These are phyloP conservation scores for Triplophysa yarkandensis DNA, from an alignment of 2,797 vertebrate genomes.

Conservation along the genomic window DNA sequence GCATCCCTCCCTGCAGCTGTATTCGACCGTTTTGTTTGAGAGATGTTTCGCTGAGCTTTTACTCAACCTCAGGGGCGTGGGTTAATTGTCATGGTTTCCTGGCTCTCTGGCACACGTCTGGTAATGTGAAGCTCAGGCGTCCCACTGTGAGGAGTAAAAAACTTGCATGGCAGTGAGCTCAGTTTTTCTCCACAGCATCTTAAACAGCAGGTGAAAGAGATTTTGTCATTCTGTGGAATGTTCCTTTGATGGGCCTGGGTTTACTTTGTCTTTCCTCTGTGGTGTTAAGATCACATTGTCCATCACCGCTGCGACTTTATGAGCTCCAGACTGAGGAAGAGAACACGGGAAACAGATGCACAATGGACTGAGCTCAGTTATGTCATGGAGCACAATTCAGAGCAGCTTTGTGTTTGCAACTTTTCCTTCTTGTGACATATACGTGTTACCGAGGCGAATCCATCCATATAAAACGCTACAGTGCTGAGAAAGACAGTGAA, in stretches of 20 bases:
- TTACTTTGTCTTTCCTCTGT: conserved; percentile 26
- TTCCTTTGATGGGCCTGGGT: conserved; percentile 44
- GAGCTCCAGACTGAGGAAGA: conserved; percentile 26
- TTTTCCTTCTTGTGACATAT: neutral
- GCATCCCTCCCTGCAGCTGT: conserved; percentile 29
- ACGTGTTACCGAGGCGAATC: neutral
- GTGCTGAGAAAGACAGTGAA: neutral
- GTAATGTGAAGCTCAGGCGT: conserved; percentile 44
- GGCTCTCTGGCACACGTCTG: conserved; percentile 34
- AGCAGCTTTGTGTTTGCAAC: conserved; percentile 11
- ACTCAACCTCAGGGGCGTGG: conserved; percentile 20
- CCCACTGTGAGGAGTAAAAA: conserved; percentile 36
- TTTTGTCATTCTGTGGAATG: conserved; percentile 40
- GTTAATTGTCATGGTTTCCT: conserved; percentile 31
- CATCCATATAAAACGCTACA: neutral
- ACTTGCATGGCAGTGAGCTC: conserved; percentile 33
- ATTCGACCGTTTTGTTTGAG: conserved; percentile 18
- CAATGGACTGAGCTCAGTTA: conserved; percentile 8
- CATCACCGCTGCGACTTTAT: conserved; percentile 25
- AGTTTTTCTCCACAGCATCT: conserved; percentile 31
- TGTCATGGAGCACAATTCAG: conserved; percentile 13
- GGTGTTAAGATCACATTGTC: conserved; percentile 41
- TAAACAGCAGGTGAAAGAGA: conserved; percentile 48
- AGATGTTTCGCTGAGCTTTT: conserved; percentile 24
- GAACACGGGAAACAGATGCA: conserved; percentile 18